Conservation (phyloP, 1,140 invertebrate species). For the Zaprionus ghesquierei region DNA sequence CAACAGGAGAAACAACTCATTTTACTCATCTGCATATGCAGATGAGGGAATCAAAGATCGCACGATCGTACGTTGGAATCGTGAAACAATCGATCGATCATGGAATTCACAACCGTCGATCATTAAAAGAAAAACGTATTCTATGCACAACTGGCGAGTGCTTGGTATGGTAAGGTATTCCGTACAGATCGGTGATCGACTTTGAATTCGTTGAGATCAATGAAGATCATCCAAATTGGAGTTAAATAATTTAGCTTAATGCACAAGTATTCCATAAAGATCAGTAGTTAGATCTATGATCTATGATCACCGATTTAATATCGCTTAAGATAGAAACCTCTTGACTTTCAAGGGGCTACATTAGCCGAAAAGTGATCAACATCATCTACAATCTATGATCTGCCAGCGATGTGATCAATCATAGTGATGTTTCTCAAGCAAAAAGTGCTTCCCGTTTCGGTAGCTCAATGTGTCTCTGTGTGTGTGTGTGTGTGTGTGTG, state of each 20-base stretch:
- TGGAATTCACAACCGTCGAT: neutral
- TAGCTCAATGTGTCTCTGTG: neutral
- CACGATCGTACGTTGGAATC: neutral
- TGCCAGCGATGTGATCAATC: constrained; percentile 9
- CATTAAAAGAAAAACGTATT: neutral
- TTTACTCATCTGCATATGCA: constrained; percentile 24
- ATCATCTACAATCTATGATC: neutral
- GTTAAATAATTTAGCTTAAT: neutral
- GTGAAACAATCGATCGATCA: constrained; percentile 16
- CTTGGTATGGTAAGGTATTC: neutral
- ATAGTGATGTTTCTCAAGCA: constrained; percentile 8
- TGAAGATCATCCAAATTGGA: neutral
- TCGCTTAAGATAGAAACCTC: neutral
- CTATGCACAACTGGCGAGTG: neutral
- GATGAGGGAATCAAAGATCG: constrained; percentile 9
- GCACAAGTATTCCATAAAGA: neutral
- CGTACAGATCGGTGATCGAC: neutral
- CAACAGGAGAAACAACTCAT: neutral
- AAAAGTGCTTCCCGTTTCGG: constrained; percentile 1
- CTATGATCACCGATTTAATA: neutral
- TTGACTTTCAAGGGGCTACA: neutral
- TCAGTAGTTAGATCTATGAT: neutral
- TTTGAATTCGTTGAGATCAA: neutral
- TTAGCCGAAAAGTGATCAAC: constrained; percentile 2
- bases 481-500: constrained; percentile 1